Evolutionary conservation across 1,140 invertebrate genomes (phyloP), one percentile per base, ranked within the genome.

Genomic region (Cardiocondyla obscurior): DNA sequence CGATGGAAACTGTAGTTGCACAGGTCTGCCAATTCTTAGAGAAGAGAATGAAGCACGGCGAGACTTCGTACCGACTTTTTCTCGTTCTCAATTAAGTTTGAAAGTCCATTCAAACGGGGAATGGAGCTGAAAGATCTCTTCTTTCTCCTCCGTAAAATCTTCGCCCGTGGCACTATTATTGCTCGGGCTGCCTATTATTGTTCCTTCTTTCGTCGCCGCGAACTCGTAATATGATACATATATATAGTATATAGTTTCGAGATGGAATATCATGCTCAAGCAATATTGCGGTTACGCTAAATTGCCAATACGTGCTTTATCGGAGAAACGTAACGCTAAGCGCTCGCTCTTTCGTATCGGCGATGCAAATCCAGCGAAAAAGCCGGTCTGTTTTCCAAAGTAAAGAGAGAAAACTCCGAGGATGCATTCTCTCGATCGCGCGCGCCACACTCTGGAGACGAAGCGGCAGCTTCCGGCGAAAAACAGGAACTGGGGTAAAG

Each of bases 401-500:
- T 64, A 53, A 69, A 30, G 46, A 30, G 55, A n/a, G 33, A 79
- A n/a, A n/a, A 79, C 49, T 28, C 39, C 25, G 14, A 3, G 16
- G 22, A 7, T 14, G 46, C 22, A 28, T 57, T 57, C 19, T 46
- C 33, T 55, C 46, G 62, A 79, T 53, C 74, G 44, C 62, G 46
- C n/a, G n/a, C 49, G 22, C 16, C 10, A 25, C 55, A 67, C 30
- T 79, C 16, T 33, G 33, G 10, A 42, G 74, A 67, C 44, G 57
- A 36, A 53, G 72, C 46, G 33, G 33, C 62, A 69, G 62, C 74
- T 79, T 57, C 46, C 74, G 46, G 62, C 62, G 85, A 83, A 87
- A 87, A 87, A 86, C 85, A 83, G 65, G 55, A 87, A 86, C 76
- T 85, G 70, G 81, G 60, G 62, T 82, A 83, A 86, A 84, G 85